A percentile compares a stretch with the other conserved stretches of the same genome.
phyloP scores from a whole-genome alignment of 2,888 invertebrate genomes.

The Cylindroiulus punctatus region DNA sequence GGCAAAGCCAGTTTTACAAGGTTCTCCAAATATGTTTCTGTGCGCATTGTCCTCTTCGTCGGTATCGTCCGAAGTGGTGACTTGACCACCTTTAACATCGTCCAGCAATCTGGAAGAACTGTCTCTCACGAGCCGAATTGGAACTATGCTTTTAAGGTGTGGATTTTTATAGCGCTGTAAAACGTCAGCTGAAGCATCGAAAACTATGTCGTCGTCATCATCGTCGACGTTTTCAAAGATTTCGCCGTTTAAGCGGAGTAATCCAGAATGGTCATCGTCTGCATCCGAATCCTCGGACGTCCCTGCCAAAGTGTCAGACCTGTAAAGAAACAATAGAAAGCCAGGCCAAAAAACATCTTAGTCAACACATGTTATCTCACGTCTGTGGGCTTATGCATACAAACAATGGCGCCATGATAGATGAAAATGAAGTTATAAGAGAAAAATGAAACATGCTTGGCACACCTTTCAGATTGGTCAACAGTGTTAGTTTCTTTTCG shows the following conservation, averaged over 20 bases:
- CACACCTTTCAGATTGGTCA: conserved; percentile 51
- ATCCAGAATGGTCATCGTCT: conserved; percentile 24
- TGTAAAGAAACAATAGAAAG: neutral
- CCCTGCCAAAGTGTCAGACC: conserved; percentile 20
- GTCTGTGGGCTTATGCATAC: no score
- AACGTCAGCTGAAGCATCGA: conserved; percentile 57
- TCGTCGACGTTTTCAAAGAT: conserved; percentile 59
- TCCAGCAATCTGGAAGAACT: conserved; percentile 56
- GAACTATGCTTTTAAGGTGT: conserved; percentile 60
- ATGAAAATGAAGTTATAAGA: no score
- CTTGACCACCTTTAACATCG: conserved; percentile 45
- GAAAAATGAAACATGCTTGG: neutral
- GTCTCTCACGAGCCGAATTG: conserved; percentile 60
- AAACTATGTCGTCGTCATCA: conserved; percentile 55
- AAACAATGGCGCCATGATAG: neutral
- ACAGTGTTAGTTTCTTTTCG: neutral
- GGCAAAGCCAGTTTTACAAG: neutral
- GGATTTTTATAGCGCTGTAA: conserved; percentile 56
- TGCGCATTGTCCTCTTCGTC: conserved; percentile 20
- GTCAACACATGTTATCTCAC: no score
- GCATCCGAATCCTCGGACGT: conserved; percentile 42
- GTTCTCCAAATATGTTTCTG: neutral
- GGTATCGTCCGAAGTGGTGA: neutral
- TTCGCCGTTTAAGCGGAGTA: conserved; percentile 60
- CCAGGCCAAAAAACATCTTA: neutral